A percentile compares a stretch with the other conserved stretches of the same genome.
phyloP scores from a whole-genome alignment of 2,113 vertebrate species.

The Oreocharis arfaki region DNA sequence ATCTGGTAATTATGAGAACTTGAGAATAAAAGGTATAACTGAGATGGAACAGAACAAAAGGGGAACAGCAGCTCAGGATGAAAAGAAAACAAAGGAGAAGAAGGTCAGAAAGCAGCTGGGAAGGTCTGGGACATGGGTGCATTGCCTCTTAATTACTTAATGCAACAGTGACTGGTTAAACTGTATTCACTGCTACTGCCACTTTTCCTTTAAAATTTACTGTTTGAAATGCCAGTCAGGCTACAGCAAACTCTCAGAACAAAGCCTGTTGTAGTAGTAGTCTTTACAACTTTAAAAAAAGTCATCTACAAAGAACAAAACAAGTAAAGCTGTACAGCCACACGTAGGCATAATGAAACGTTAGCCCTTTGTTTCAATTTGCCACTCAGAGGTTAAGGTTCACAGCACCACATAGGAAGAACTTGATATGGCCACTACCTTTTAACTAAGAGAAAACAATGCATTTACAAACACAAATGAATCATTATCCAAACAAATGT shows the following conservation, averaged over 20 bases:
- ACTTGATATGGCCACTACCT: neutral
- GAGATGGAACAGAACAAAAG: neutral
- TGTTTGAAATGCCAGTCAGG: neutral
- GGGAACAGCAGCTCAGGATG: neutral
- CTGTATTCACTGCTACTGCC: neutral
- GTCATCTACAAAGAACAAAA: neutral
- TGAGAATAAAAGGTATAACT: neutral
- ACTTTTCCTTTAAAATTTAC: neutral
- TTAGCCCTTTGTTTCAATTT: neutral
- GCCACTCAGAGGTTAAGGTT: conserved; percentile 3
- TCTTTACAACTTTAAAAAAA: neutral
- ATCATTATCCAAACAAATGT: conserved; percentile 17
- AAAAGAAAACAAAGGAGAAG: neutral
- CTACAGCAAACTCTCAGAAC: neutral
- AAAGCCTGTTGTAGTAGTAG: neutral
- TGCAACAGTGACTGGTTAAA: neutral
- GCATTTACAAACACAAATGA: conserved; percentile 22
- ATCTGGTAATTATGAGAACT: neutral
- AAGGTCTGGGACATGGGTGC: neutral
- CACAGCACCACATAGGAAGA: neutral
- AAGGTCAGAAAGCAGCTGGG: neutral
- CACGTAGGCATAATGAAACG: neutral
- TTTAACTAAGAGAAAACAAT: conserved; percentile 36
- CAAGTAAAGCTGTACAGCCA: neutral
- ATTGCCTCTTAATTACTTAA: neutral